phyloP scores from a whole-genome alignment of 1,140 invertebrate genomes.

The Pentalonia nigronervosa region DNA sequence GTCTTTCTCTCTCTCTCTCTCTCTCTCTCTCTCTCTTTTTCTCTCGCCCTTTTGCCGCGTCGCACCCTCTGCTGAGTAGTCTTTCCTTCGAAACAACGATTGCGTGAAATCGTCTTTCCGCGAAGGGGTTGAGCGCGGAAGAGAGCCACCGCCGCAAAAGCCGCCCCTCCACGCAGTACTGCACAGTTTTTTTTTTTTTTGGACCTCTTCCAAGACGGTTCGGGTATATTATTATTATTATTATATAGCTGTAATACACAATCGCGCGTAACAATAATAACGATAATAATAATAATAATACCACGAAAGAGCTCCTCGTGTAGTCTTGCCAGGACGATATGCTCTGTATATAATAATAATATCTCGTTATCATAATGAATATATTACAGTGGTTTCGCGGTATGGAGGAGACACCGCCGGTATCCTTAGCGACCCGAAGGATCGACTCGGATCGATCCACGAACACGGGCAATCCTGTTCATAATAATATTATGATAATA shows the following conservation, averaged over 20 bases:
- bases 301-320: not conserved
- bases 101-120: not conserved
- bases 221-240: not conserved
- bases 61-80: no score
- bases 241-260: not conserved
- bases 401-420: rapidly evolving
- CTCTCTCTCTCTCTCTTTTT: not conserved
- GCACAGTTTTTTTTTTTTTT: not conserved
- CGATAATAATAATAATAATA: not conserved
- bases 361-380: not conserved
- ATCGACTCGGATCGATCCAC: not conserved
- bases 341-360: not conserved
- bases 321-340: not conserved
- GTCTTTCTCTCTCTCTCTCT: not conserved
- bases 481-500: not conserved
- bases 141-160: not conserved
- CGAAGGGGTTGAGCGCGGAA: not conserved
- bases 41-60: no score
- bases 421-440: not conserved
- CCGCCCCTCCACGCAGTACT: not conserved
- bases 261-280: not conserved
- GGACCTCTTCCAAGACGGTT: not conserved
- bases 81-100: not conserved
- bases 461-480: not conserved
- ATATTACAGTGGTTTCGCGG: not conserved